Base-by-base conservation (phyloP, 2,113 vertebrate species). In the Athene cunicularia region DNA sequence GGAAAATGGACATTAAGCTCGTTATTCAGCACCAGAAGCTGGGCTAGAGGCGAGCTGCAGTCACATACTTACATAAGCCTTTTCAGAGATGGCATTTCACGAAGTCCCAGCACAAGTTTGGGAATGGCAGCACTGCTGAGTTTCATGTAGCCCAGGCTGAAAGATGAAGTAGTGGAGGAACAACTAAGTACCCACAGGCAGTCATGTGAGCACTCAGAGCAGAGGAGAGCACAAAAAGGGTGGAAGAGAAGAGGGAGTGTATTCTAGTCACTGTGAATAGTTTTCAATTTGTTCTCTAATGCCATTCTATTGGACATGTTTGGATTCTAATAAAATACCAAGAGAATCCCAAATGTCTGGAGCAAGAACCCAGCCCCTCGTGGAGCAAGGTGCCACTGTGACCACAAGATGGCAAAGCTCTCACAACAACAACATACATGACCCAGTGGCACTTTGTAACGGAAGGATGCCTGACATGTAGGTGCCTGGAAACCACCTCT, bases 31-130 rank as follows among this genome's bases (percentile, higher is more conserved):
- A 32, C 1, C 17, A 52, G 33, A 21, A 27, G 76, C 26, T 0
- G 0, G 58, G 82, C 28, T 16, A 20, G 66, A 37, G 58, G 6
- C 0, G 2, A 93, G 56, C 53, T 75, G 90, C 64, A 63, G 77
- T 12, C 56, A 49, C 37, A 53, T 12, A 98, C 98, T 98, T 62
- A 99, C 99, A 96, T 66, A 3, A 99, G 97, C 82, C 94, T 97
- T 85, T 76, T 97, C 72, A 99, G 84, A 23, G 91, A 96, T 6
- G 71, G 79, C 97, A 98, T 97, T 21, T 41, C 75, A 35, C 41
- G 50, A 1, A 99, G 96, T 8, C 88, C 94, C 58, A 73, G 89
- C 27, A 80, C 94, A 59, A 99, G 97, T 50, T 30, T 50, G 32
- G 59, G 55, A 45, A 97, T 35, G 16, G 92, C 90, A 68, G 97